Evolutionary conservation across 2,797 vertebrate species (phyloP).

Genomic region (Zalophus californianus): DNA sequence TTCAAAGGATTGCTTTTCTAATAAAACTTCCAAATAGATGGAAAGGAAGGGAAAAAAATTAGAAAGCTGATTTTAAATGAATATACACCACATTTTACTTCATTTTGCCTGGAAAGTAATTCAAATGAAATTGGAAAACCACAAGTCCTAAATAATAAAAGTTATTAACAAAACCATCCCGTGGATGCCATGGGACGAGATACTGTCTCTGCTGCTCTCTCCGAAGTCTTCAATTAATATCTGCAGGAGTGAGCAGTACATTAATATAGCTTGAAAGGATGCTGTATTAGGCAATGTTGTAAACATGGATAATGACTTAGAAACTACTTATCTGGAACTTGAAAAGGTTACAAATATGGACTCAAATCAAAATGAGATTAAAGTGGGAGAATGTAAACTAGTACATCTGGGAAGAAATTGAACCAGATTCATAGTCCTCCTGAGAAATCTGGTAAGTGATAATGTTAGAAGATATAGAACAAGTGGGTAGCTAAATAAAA

Average conservation of each 20-base stretch:
- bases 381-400: conserved; percentile 72
- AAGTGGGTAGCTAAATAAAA: conserved; percentile 64
- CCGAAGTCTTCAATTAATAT: conserved; percentile 61
- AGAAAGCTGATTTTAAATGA: conserved; percentile 34
- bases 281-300: conserved; percentile 69
- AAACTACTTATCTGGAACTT: conserved; percentile 79
- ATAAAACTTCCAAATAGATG: conserved; percentile 1
- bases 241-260: conserved; percentile 29
- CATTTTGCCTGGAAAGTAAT: conserved; percentile 30
- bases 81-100: not conserved
- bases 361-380: conserved; percentile 82
- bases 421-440: conserved; percentile 64
- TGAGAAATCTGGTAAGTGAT: conserved; percentile 70
- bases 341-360: conserved; percentile 83
- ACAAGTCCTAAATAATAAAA: conserved; percentile 44
- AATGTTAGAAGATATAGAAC: conserved; percentile 31
- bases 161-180: not conserved
- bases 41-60: not conserved
- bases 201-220: not conserved
- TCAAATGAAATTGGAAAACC: not conserved
- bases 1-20: conserved; percentile 12
- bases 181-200: not conserved
- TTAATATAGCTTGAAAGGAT: conserved; percentile 73
- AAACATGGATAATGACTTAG: conserved; percentile 80
- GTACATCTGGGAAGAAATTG: conserved; percentile 74